These are phyloP conservation scores for Siniperca chuatsi DNA, from an alignment of 2,113 vertebrate species.

Conservation along the genomic window DNA sequence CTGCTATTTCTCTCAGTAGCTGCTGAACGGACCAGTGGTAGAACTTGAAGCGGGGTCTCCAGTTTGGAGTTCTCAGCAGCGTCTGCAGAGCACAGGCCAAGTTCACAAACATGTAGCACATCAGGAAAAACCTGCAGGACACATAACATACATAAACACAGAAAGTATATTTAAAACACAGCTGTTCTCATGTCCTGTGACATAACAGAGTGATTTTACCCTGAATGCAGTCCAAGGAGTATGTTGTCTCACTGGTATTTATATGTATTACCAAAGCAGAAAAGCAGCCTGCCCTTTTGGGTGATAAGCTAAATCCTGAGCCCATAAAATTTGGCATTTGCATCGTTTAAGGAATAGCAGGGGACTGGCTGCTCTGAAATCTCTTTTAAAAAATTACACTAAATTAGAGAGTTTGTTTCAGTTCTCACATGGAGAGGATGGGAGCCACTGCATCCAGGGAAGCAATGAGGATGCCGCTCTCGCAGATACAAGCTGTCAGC, in stretches of 20 bases:
- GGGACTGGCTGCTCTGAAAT: conserved; percentile 40
- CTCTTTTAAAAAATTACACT: conserved; percentile 8
- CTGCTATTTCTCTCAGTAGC: background rate
- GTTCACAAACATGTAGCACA: conserved; percentile 99
- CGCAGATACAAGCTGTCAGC: conserved; percentile 96
- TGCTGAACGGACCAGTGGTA: conserved; percentile 93
- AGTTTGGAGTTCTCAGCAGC: conserved; percentile 95
- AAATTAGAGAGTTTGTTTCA: conserved; percentile 27
- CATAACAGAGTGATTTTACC: background rate
- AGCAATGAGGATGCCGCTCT: conserved; percentile 97
- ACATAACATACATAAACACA: conserved; percentile 18
- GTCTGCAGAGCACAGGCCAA: conserved; percentile 97
- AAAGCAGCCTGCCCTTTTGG: conserved; percentile 25
- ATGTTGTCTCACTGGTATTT: conserved; percentile 14
- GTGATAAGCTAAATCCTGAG: conserved; percentile 42
- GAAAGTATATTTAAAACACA: conserved; percentile 3
- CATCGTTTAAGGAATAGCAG: conserved; percentile 32
- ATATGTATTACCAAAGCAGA: conserved; percentile 12
- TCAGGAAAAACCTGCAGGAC: conserved; percentile 94
- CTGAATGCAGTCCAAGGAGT: background rate
- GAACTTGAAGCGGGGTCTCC: conserved; percentile 98
- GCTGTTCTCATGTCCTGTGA: background rate
- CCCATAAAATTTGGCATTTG: conserved; percentile 54
- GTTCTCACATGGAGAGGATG: conserved; percentile 96
- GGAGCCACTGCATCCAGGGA: conserved; percentile 96